Evolutionary conservation across 2,797 vertebrate species (phyloP).

Genomic region (Falco rusticolus): DNA sequence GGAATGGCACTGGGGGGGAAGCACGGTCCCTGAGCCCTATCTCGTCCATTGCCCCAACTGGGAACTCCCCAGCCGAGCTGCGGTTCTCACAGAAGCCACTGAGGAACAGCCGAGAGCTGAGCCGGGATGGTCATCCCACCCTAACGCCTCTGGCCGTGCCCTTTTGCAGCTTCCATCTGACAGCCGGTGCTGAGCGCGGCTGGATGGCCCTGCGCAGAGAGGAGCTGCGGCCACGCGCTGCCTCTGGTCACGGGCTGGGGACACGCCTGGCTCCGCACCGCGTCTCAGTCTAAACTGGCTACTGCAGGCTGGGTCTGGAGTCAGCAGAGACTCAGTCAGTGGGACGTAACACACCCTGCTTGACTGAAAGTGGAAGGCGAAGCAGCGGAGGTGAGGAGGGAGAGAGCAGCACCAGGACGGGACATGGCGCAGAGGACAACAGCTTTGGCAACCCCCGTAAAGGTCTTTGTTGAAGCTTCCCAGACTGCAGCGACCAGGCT

Average conservation of each 20-base stretch:
- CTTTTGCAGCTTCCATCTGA: not conserved
- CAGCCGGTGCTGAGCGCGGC: fast-evolving
- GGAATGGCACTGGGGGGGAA: not conserved
- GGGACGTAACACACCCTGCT: fast-evolving
- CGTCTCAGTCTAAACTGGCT: fast-evolving
- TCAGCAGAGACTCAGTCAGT: not conserved
- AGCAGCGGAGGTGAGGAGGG: not conserved
- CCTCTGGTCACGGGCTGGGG: not conserved
- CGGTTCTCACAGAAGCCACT: not conserved
- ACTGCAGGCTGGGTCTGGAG: not conserved
- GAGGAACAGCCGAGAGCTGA: fast-evolving
- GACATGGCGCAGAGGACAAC: not conserved
- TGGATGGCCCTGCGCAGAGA: fast-evolving
- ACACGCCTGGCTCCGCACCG: fast-evolving
- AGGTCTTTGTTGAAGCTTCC: not conserved
- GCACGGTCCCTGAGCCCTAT: not conserved
- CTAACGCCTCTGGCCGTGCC: not conserved
- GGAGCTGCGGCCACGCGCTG: fast-evolving
- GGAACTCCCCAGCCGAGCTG: not conserved
- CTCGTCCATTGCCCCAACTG: fast-evolving
- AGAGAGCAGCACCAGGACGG: not conserved
- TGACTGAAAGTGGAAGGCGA: not conserved
- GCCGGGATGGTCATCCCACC: fast-evolving
- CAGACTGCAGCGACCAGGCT: not conserved
- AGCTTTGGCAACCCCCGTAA: not conserved